phyloP scores from a whole-genome alignment of 2,797 vertebrate genomes.

The Hypotaenidia philippensis region DNA sequence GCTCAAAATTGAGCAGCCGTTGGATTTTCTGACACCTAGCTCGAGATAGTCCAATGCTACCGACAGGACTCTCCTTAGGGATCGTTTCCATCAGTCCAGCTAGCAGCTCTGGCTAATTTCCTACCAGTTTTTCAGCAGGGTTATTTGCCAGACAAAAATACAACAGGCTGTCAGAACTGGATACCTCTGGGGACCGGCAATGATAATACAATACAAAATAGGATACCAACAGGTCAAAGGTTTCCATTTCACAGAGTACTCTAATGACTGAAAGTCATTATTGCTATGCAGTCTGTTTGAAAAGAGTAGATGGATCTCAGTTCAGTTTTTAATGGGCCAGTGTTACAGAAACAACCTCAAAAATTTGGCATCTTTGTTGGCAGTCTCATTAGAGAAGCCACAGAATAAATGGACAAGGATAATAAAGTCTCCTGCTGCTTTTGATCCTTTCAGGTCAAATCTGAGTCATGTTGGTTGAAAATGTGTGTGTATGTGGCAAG shows the following conservation, averaged over 20 bases:
- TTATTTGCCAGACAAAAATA: conserved; percentile 73
- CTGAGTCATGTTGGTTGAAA: conserved; percentile 53
- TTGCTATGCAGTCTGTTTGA: conserved; percentile 73
- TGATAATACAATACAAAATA: conserved; percentile 76
- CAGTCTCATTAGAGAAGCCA: conserved; percentile 74
- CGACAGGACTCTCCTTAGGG: conserved; percentile 8
- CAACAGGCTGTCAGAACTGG: conserved; percentile 70
- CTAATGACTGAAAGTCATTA: conserved; percentile 75
- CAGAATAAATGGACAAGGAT: conserved; percentile 71
- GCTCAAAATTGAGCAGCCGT: conserved; percentile 63
- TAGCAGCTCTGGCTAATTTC: conserved; percentile 56
- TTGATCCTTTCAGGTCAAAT: conserved; percentile 66
- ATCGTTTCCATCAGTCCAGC: conserved; percentile 19
- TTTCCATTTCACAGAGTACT: conserved; percentile 75
- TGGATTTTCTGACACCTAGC: conserved; percentile 69
- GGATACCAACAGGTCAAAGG: conserved; percentile 73
- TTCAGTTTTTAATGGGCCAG: conserved; percentile 74
- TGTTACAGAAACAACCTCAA: conserved; percentile 74
- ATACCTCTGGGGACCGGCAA: conserved; percentile 71
- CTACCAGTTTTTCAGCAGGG: conserved; percentile 30
- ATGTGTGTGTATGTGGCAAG: conserved; percentile 38
- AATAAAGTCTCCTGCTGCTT: conserved; percentile 73
- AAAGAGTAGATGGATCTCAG: conserved; percentile 67
- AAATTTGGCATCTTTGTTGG: conserved; percentile 77
- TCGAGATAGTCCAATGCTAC: conserved; percentile 48